Evolutionary conservation across 2,888 invertebrate genomes (phyloP).

Genomic region (Sylvicola cinctus): DNA sequence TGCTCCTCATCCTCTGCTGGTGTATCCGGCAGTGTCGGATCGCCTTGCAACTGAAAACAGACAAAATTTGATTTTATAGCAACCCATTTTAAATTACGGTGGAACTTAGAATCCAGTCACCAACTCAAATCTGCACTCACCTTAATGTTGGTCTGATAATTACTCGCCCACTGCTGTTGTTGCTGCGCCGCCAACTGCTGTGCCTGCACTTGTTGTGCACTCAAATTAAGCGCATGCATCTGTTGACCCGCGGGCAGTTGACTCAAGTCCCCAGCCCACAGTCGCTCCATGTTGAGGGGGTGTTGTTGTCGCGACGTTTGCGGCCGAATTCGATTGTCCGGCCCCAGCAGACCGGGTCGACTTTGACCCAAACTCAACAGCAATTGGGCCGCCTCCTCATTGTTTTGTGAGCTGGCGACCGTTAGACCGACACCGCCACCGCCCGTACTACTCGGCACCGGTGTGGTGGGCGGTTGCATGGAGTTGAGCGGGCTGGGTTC

Average conservation of each 20-base stretch:
- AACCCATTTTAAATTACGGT: no score
- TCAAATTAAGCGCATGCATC: conserved; percentile 56
- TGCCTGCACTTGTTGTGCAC: conserved; percentile 28
- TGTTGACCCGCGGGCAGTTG: conserved; percentile 68
- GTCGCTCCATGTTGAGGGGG: conserved; percentile 74
- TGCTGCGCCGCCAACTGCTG: neutral
- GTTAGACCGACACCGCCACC: conserved; percentile 11
- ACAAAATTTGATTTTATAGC: conserved; percentile 6
- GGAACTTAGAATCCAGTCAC: neutral
- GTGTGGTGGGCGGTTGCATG: conserved; percentile 24
- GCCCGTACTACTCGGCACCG: conserved; percentile 12
- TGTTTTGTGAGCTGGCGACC: conserved; percentile 27
- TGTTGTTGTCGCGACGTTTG: conserved; percentile 29
- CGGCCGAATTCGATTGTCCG: conserved; percentile 14
- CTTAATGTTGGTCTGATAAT: neutral
- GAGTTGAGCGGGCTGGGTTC: conserved; percentile 32
- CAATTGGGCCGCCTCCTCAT: conserved; percentile 45
- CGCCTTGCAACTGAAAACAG: conserved; percentile 7
- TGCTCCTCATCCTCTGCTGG: conserved; percentile 60
- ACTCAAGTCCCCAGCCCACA: conserved; percentile 76
- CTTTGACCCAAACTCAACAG: conserved; percentile 56
- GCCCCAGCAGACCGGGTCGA: conserved; percentile 12
- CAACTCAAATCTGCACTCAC: neutral
- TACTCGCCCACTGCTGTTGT: neutral
- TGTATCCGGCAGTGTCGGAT: conserved; percentile 12